These are phyloP conservation scores for Stichopus chloronotus DNA, from an alignment of 35 echinoderm and acorn worm genomes.

Conservation along the genomic window DNA sequence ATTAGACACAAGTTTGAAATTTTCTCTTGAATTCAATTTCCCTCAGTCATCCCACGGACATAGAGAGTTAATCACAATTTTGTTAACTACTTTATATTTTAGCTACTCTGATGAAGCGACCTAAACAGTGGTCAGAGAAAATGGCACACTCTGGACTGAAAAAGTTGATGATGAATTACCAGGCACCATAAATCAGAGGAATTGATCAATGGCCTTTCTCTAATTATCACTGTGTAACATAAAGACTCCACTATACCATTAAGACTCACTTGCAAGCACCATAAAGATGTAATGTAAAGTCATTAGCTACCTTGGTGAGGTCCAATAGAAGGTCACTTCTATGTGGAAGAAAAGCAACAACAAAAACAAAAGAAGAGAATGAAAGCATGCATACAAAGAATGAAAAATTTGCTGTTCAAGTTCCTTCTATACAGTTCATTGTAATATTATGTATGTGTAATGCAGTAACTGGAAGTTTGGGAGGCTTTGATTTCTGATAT, in stretches of 20 bases:
- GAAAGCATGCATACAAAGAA: no score
- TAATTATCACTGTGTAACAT: neutral
- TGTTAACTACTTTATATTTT: conserved; percentile 1
- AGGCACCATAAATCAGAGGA: conserved; percentile 14
- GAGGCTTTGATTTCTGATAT: no score
- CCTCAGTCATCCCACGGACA: neutral
- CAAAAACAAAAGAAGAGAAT: no score
- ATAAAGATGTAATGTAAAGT: conserved; percentile 25
- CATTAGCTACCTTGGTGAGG: conserved; percentile 8
- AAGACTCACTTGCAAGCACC: conserved; percentile 31
- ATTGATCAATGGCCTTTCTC: conserved; percentile 28
- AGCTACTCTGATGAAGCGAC: neutral
- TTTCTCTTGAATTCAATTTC: conserved; percentile 23
- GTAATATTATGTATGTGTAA: no score
- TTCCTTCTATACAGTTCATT: no score
- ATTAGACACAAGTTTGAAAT: neutral
- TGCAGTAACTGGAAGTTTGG: no score
- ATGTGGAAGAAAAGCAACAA: no score
- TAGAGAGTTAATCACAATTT: neutral
- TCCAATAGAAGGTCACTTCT: neutral
- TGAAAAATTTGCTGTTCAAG: no score
- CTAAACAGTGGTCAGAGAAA: neutral
- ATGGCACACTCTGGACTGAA: neutral
- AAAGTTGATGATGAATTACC: conserved; percentile 28
- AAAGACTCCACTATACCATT: conserved; percentile 28